phyloP scores from a whole-genome alignment of 2,888 invertebrate species.

The Tipula lateralis region DNA sequence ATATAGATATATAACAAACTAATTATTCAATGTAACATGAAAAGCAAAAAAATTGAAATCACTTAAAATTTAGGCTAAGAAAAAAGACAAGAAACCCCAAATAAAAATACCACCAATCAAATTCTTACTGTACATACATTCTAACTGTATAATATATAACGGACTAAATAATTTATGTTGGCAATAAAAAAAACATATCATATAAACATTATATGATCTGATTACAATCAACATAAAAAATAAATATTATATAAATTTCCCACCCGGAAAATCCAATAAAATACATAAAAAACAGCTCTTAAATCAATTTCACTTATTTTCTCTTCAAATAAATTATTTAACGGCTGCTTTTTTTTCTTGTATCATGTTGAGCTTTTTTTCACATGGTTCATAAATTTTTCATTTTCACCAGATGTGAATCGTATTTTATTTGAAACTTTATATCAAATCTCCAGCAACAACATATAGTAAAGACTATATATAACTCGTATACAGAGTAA shows the following conservation, averaged over 20 bases:
- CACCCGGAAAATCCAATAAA: slow-evolving; percentile 13
- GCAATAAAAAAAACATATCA: slow-evolving; percentile 6
- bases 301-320: slow-evolving; percentile 29
- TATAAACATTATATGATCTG: slow-evolving; percentile 24
- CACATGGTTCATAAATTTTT: slow-evolving; percentile 29
- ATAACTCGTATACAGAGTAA: background rate
- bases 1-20: too few relatives aligned
- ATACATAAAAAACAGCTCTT: slow-evolving; percentile 4
- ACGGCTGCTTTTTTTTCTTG: background rate
- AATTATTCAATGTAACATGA: background rate
- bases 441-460: background rate
- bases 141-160: background rate
- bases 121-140: background rate
- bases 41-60: background rate
- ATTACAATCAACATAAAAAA: slow-evolving; percentile 8
- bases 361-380: slow-evolving; percentile 11
- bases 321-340: slow-evolving; percentile 27
- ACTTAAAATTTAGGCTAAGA: background rate
- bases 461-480: background rate
- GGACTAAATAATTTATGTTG: background rate
- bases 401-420: slow-evolving; percentile 26
- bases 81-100: background rate
- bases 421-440: slow-evolving; percentile 15
- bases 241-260: background rate
- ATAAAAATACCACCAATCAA: background rate